phyloP scores from a whole-genome alignment of 1,140 invertebrate genomes.

The Papilio helenus region DNA sequence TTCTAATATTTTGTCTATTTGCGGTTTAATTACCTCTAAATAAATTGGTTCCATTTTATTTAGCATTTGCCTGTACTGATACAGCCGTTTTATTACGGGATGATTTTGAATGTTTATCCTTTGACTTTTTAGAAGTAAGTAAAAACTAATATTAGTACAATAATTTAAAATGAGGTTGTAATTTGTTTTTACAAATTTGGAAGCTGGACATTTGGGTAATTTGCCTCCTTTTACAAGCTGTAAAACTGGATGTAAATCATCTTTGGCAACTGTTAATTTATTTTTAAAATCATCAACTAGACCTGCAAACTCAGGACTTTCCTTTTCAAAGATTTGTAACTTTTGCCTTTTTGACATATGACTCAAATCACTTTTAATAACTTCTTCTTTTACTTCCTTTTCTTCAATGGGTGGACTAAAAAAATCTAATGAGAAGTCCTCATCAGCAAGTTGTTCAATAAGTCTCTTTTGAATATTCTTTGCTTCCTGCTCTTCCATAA shows the following conservation, averaged over 20 bases:
- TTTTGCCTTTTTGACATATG: conserved; percentile 90
- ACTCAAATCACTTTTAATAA: conserved; percentile 89
- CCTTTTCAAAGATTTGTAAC: conserved; percentile 89
- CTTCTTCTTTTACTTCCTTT: conserved; percentile 77
- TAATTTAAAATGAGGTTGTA: conserved; percentile 91
- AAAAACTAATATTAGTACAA: conserved; percentile 93
- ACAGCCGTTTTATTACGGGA: conserved; percentile 92
- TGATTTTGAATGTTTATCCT: conserved; percentile 88
- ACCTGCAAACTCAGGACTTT: conserved; percentile 92
- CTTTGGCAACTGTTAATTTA: conserved; percentile 86
- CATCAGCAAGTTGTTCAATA: conserved; percentile 90
- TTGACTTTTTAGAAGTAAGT: conserved; percentile 91
- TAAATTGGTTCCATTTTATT: conserved; percentile 88
- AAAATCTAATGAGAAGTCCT: conserved; percentile 90
- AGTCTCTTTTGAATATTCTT: conserved; percentile 91
- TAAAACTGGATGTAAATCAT: conserved; percentile 86
- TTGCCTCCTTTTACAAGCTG: conserved; percentile 84
- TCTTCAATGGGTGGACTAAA: conserved; percentile 75
- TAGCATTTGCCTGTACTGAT: conserved; percentile 90
- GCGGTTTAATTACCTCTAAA: conserved; percentile 85
- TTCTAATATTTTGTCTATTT: conserved; percentile 85
- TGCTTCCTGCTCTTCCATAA: conserved; percentile 93
- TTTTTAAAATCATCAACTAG: conserved; percentile 91
- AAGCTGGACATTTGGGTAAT: conserved; percentile 83
- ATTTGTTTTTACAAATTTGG: conserved; percentile 88